Evolutionary conservation across 2,797 vertebrate genomes (phyloP), one percentile per base, ranked within the genome.

Genomic region (Cryptoprocta ferox): DNA sequence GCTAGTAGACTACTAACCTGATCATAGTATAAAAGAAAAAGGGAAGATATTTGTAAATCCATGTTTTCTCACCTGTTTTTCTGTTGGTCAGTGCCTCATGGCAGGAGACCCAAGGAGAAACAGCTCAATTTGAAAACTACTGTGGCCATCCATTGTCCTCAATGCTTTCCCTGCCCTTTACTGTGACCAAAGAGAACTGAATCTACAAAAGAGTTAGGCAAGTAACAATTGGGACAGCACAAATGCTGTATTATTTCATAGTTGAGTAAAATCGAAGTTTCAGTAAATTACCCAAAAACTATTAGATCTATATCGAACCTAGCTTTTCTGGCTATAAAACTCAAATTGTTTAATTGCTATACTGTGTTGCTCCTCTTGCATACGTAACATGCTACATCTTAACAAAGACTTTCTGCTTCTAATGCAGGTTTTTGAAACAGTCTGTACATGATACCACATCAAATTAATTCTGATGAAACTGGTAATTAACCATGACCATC

Each of bases 391-490:
- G 9, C 56, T 85, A 56, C 8, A 6, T 56, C 8, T 84, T 84
- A 71, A 73, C 21, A 30, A 61, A 80, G 3, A 56, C 18, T 53
- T 68, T 73, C 4, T 82, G 13, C 28, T 65, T 91, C 32, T 80
- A 76, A 88, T 12, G 28, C 28, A 91, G 10, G 11, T 59, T 96
- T 93, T 59, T 10, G 5, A 83, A 95, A 84, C 4, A 48, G 3
- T 61, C 12, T 89, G 50, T 63, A 68, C 66, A 19, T 63, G 79
- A 80, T 73, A 75, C 45, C n/a, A 93, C 53, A 79, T 75, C 4
- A 83, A 68, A 79, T 83, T 91, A 87, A 66, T 66, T 78, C 59
- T 95, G 50, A 78, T 93, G 68, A 92, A 95, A 75, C 19, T 89
- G 19, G 4, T 83, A 71, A 89, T 82, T 95, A 59, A 86, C 45